These are phyloP conservation scores for Chorisops tibialis DNA, from an alignment of 2,888 invertebrate species.

Conservation along the genomic window DNA sequence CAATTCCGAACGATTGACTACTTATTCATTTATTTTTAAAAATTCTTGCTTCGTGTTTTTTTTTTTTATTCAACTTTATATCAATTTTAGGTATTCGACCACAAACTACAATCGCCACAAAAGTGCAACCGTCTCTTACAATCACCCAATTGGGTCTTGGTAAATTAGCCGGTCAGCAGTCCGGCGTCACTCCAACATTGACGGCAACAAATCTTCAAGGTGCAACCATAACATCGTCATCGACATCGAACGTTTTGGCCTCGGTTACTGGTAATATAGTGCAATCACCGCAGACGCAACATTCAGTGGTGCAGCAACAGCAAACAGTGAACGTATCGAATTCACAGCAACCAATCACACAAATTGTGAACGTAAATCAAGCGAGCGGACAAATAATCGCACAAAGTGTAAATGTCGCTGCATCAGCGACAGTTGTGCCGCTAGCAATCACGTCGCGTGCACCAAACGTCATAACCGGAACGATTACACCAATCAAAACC, in stretches of 20 bases:
- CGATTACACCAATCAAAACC: constrained; percentile 47
- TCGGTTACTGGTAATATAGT: constrained; percentile 19
- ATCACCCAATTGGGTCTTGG: constrained; percentile 49
- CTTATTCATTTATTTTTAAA: no score
- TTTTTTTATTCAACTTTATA: not conserved
- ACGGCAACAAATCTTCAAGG: constrained; percentile 30
- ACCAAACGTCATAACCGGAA: constrained; percentile 47
- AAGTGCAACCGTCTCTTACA: constrained; percentile 50
- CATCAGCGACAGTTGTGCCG: constrained; percentile 46
- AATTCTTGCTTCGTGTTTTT: no score
- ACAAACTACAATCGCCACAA: constrained; percentile 49
- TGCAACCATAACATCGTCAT: constrained; percentile 30
- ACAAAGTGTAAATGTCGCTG: constrained; percentile 33
- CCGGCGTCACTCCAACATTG: constrained; percentile 28
- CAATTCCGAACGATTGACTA: no score
- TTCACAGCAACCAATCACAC: constrained; percentile 36
- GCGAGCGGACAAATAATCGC: constrained; percentile 39
- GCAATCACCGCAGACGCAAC: constrained; percentile 28
- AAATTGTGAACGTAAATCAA: constrained; percentile 44
- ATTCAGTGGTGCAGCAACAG: constrained; percentile 25
- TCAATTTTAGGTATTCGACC: constrained; percentile 43
- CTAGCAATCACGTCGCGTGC: constrained; percentile 45
- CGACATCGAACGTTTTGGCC: constrained; percentile 14
- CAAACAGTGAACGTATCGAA: constrained; percentile 33
- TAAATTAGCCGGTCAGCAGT: constrained; percentile 40